Conservation (phyloP, 35 echinoderm and acorn worm genomes). For the Stichopus chloronotus region DNA sequence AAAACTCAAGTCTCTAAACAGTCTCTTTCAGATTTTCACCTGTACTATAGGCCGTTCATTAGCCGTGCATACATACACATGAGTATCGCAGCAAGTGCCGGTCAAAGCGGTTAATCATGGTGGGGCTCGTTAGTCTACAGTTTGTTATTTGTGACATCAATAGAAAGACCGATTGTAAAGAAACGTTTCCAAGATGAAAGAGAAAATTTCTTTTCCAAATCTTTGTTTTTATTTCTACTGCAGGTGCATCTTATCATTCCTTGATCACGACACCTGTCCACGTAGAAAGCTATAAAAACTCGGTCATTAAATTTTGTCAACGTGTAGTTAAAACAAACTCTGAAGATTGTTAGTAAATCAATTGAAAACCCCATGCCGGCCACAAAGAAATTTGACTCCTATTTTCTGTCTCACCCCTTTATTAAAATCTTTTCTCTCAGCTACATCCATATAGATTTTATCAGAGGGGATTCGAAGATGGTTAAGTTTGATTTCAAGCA, state of each 20-base stretch:
- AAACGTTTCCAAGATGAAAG: too few relatives aligned
- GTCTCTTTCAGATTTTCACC: too few relatives aligned
- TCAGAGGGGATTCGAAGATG: not conserved
- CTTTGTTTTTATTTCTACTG: not conserved
- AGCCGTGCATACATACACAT: too few relatives aligned
- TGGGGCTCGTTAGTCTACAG: too few relatives aligned
- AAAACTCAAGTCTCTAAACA: too few relatives aligned
- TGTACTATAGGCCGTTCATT: too few relatives aligned
- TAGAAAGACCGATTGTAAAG: too few relatives aligned
- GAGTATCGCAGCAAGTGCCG: too few relatives aligned
- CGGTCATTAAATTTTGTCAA: slow-evolving; percentile 11
- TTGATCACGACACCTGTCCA: slow-evolving; percentile 30
- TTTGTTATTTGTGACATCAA: too few relatives aligned
- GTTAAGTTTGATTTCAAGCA: not conserved
- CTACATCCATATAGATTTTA: not conserved
- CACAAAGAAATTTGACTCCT: not conserved
- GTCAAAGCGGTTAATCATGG: too few relatives aligned
- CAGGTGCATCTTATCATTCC: slow-evolving; percentile 30
- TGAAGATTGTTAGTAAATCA: not conserved
- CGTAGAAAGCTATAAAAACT: slow-evolving; percentile 19
- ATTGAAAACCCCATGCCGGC: not conserved
- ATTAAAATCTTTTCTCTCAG: not conserved
- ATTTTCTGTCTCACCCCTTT: not conserved
- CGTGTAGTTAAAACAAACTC: slow-evolving; percentile 30
- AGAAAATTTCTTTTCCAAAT: too few relatives aligned